A percentile compares a stretch with the other conserved stretches of the same genome.
phyloP scores from a whole-genome alignment of 2,797 vertebrate genomes.

The Takifugu ocellatus region DNA sequence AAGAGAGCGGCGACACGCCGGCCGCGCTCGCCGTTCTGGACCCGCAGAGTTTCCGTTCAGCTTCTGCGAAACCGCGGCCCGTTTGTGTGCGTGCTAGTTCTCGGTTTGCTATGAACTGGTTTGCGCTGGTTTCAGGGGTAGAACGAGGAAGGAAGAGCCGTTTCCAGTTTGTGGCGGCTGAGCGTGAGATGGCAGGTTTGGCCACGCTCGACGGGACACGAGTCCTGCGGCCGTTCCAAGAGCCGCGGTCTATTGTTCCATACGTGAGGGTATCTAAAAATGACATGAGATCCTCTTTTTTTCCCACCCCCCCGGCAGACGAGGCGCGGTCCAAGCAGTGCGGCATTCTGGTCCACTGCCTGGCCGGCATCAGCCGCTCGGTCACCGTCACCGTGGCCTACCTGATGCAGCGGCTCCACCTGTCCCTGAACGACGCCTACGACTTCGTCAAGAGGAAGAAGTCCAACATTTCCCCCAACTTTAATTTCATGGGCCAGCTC shows the following conservation, averaged over 20 bases:
- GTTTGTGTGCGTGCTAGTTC: slow-evolving; percentile 44
- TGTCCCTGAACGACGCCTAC: slow-evolving; percentile 94
- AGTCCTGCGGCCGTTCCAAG: too few relatives aligned
- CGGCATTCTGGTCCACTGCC: slow-evolving; percentile 90
- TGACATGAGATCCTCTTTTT: too few relatives aligned
- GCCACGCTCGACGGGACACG: slow-evolving; percentile 1
- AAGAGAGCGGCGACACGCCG: neutral
- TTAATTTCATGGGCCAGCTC: slow-evolving; percentile 98
- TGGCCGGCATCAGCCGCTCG: slow-evolving; percentile 93
- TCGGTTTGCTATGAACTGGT: slow-evolving; percentile 20
- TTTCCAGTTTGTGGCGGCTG: slow-evolving; percentile 49
- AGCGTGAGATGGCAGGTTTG: slow-evolving; percentile 26
- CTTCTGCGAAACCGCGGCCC: slow-evolving; percentile 49
- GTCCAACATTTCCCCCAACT: slow-evolving; percentile 96
- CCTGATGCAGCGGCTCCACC: slow-evolving; percentile 94
- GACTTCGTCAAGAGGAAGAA: slow-evolving; percentile 98
- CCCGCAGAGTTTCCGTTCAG: slow-evolving; percentile 28
- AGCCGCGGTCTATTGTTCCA: too few relatives aligned
- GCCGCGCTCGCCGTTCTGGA: neutral
- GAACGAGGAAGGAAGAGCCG: slow-evolving; percentile 57
- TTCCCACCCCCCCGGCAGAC: slow-evolving; percentile 68
- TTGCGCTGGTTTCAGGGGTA: slow-evolving; percentile 25
- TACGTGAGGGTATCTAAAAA: too few relatives aligned
- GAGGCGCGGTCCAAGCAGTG: slow-evolving; percentile 92
- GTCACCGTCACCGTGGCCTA: slow-evolving; percentile 96